Evolutionary conservation across 2,888 invertebrate species (phyloP).

Genomic region (Rhagium mordax): DNA sequence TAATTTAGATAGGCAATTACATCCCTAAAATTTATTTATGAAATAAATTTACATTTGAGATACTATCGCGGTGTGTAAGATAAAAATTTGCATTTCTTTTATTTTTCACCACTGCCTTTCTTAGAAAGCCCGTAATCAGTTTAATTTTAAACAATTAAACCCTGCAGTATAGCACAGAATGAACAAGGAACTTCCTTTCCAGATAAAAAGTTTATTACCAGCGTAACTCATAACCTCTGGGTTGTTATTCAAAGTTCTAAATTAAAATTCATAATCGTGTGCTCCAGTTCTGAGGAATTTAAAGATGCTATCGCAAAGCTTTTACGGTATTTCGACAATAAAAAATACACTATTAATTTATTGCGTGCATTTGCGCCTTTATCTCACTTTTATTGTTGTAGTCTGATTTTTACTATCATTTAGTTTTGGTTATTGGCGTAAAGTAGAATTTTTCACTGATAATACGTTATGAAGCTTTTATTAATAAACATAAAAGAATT

Average conservation of each 20-base stretch:
- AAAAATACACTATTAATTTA: constrained; percentile 25
- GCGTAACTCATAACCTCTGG: constrained; percentile 45
- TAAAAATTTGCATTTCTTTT: constrained; percentile 30
- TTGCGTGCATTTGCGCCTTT: neutral
- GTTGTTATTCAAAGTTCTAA: constrained; percentile 48
- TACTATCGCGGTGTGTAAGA: neutral
- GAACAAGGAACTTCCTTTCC: constrained; percentile 45
- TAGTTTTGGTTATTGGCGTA: neutral
- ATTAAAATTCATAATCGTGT: constrained; percentile 54
- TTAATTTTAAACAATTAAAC: constrained; percentile 43
- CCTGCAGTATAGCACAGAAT: constrained; percentile 34
- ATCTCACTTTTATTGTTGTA: neutral
- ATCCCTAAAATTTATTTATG: neutral
- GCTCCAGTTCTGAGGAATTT: constrained; percentile 44
- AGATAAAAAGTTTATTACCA: constrained; percentile 51
- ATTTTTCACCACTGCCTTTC: constrained; percentile 6
- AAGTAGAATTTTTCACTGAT: neutral
- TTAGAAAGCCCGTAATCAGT: constrained; percentile 8
- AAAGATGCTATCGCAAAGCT: constrained; percentile 41
- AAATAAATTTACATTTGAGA: constrained; percentile 19
- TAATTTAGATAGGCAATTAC: neutral
- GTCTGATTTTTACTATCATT: neutral
- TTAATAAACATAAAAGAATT: too few species aligned
- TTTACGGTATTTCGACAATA: constrained; percentile 22
- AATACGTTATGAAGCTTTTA: neutral